These are phyloP conservation scores for Sebastes taczanowskii DNA, from an alignment of 2,797 vertebrate species.

Conservation along the genomic window DNA sequence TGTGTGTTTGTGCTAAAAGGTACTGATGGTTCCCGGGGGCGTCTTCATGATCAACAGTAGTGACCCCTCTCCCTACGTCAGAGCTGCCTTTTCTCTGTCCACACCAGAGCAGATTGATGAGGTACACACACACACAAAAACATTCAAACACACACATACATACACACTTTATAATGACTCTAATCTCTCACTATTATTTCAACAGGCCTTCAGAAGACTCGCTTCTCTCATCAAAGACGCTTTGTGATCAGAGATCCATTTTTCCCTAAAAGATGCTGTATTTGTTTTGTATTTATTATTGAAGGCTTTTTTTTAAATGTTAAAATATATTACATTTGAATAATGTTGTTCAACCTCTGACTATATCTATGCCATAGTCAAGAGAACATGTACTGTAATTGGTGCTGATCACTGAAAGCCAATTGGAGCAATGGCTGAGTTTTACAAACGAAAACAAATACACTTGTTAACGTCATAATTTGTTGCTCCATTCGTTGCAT, in stretches of 20 bases:
- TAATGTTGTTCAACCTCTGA: neutral
- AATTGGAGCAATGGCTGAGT: neutral
- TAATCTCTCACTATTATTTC: slow-evolving; percentile 35
- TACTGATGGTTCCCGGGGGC: slow-evolving; percentile 91
- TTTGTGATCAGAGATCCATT: slow-evolving; percentile 50
- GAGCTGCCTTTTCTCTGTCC: slow-evolving; percentile 91
- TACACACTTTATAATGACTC: neutral
- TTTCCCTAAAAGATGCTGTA: neutral
- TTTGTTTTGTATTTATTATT: neutral
- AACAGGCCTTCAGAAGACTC: slow-evolving; percentile 90
- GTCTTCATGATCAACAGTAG: slow-evolving; percentile 86
- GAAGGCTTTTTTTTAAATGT: neutral
- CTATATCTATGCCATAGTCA: too few relatives aligned
- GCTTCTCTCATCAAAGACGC: slow-evolving; percentile 89
- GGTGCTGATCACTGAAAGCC: neutral
- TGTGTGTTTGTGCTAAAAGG: slow-evolving; percentile 70
- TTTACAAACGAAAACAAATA: neutral
- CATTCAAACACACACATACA: neutral
- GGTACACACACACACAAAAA: slow-evolving; percentile 67
- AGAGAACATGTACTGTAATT: neutral
- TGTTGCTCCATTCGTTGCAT: neutral
- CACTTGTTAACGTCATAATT: too few relatives aligned
- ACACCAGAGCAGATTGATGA: slow-evolving; percentile 91
- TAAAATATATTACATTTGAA: neutral
- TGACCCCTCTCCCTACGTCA: slow-evolving; percentile 87